Conservation (phyloP, 2,888 invertebrate genomes). For the Malachius bipustulatus region DNA sequence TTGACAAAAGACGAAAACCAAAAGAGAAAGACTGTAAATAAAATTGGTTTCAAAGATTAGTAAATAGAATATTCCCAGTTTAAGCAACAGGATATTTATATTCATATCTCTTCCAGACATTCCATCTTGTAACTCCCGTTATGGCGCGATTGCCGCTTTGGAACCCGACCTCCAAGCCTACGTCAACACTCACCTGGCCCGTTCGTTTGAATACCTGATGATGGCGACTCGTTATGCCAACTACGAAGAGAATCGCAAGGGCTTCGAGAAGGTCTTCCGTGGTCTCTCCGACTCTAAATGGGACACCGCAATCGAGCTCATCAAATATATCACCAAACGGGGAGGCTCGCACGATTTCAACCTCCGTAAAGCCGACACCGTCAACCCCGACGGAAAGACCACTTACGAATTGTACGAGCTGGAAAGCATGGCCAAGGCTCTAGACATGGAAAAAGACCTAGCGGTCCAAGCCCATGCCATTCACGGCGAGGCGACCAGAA, state of each 20-base stretch:
- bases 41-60: too few relatives aligned
- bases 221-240: slow-evolving; percentile 66
- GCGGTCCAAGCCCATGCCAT: slow-evolving; percentile 55
- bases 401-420: slow-evolving; percentile 54
- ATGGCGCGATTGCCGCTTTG: slow-evolving; percentile 46
- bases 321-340: slow-evolving; percentile 64
- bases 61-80: too few relatives aligned
- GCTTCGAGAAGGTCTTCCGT: slow-evolving; percentile 63
- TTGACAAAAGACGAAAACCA: too few relatives aligned
- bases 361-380: slow-evolving; percentile 31
- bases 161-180: slow-evolving; percentile 41
- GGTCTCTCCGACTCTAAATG: slow-evolving; percentile 63
- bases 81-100: too few relatives aligned
- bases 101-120: too few relatives aligned
- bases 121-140: slow-evolving; percentile 53
- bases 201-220: slow-evolving; percentile 65
- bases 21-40: too few relatives aligned
- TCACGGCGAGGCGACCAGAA: slow-evolving; percentile 50
- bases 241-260: slow-evolving; percentile 61
- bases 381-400: slow-evolving; percentile 31
- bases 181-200: slow-evolving; percentile 52
- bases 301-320: slow-evolving; percentile 60
- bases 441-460: slow-evolving; percentile 63
- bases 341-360: slow-evolving; percentile 51
- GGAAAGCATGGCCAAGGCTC: slow-evolving; percentile 57